A percentile compares a stretch with the other conserved stretches of the same genome.
phyloP scores from a whole-genome alignment of 2,888 invertebrate species.

The Andrena dorsata region DNA sequence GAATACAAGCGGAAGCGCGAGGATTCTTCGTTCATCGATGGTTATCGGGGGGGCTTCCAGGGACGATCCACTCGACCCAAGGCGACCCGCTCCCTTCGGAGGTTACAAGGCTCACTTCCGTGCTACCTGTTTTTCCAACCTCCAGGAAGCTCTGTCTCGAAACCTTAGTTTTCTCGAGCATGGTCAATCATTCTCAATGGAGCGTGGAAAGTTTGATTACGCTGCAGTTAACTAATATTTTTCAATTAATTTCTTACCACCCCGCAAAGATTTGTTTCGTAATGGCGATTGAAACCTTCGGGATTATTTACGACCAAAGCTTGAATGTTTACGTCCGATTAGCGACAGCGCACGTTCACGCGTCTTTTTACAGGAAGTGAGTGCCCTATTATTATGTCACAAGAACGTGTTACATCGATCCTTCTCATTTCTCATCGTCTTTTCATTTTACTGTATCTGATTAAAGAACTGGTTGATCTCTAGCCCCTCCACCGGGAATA shows the following conservation, averaged over 20 bases:
- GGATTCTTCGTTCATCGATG: neutral
- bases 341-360: neutral
- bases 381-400: constrained; percentile 29
- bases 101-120: neutral
- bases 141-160: neutral
- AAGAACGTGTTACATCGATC: neutral
- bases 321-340: neutral
- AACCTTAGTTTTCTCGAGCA: neutral
- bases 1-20: constrained; percentile 37
- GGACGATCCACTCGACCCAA: neutral
- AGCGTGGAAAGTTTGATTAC: neutral
- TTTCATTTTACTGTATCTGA: constrained; percentile 18
- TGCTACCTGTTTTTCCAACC: neutral
- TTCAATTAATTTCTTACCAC: neutral
- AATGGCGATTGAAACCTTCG: neutral
- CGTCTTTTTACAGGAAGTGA: constrained; percentile 26
- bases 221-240: neutral
- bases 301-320: neutral
- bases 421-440: too few species aligned
- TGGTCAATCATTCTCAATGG: neutral
- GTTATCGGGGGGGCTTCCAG: neutral
- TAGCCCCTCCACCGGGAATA: neutral
- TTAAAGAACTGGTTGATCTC: constrained; percentile 31
- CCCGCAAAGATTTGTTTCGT: neutral
- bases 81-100: neutral